Conservation (phyloP, 2,888 invertebrate genomes). For the Melipona bicolor region DNA sequence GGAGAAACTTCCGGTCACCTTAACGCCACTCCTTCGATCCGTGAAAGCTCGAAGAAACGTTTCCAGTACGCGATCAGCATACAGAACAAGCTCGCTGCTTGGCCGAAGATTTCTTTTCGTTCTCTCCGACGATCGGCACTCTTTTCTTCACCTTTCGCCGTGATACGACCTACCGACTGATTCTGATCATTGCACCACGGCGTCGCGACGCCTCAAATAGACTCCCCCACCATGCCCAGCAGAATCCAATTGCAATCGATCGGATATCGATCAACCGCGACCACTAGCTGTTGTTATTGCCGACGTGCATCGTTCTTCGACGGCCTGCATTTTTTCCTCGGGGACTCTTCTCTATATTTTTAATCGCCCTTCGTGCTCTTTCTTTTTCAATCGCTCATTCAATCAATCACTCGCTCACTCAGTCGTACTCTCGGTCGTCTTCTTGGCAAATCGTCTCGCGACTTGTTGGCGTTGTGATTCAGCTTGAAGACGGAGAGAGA, state of each 20-base stretch:
- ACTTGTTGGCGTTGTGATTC: not conserved
- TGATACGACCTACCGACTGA: slow-evolving; percentile 79
- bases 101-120: slow-evolving; percentile 36
- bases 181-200: slow-evolving; percentile 74
- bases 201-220: slow-evolving; percentile 81
- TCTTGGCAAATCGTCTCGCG: not conserved
- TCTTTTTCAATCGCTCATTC: not conserved
- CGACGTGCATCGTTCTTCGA: slow-evolving; percentile 1
- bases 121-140: slow-evolving; percentile 57
- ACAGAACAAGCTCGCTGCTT: slow-evolving; percentile 1
- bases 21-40: slow-evolving; percentile 24
- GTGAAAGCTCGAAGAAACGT: slow-evolving; percentile 6
- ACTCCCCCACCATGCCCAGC: slow-evolving; percentile 77
- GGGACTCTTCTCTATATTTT: slow-evolving; percentile 15
- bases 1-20: slow-evolving; percentile 9
- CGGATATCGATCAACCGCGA: slow-evolving; percentile 71
- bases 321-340: not conserved
- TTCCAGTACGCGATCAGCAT: slow-evolving; percentile 19
- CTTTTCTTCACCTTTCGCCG: slow-evolving; percentile 71
- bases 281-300: not conserved
- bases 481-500: not conserved
- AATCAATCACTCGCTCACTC: not conserved
- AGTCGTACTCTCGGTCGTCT: not conserved
- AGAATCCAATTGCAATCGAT: slow-evolving; percentile 77
- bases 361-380: slow-evolving; percentile 17